phyloP scores from a whole-genome alignment of 35 echinoderm and acorn worm genomes.

The Patiria miniata region DNA sequence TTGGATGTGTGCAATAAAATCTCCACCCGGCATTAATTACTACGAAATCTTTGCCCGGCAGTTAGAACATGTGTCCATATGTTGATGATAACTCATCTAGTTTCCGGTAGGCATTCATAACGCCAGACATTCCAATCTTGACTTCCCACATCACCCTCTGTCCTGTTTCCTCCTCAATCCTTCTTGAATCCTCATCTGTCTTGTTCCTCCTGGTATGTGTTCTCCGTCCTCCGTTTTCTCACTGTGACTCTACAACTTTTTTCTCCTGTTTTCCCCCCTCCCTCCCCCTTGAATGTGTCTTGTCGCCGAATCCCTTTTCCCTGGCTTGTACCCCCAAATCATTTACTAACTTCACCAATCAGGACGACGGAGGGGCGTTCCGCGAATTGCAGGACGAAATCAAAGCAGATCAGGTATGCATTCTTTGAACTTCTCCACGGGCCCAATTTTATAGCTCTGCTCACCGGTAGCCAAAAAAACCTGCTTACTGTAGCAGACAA shows the following conservation, averaged over 20 bases:
- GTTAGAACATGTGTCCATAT: too few relatives aligned
- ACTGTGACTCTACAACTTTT: slow-evolving; percentile 24
- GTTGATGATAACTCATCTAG: too few relatives aligned
- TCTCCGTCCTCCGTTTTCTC: slow-evolving; percentile 5
- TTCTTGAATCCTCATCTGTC: background rate
- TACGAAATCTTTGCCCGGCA: too few relatives aligned
- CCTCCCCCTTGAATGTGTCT: background rate
- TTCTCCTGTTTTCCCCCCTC: slow-evolving; percentile 1
- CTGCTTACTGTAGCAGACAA: too few relatives aligned
- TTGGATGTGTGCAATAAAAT: too few relatives aligned
- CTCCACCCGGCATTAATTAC: too few relatives aligned
- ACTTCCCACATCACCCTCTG: background rate
- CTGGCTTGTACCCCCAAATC: background rate
- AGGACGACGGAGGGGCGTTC: slow-evolving; percentile 32
- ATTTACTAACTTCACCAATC: slow-evolving; percentile 26
- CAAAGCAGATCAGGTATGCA: slow-evolving; percentile 23
- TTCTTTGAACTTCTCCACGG: slow-evolving; percentile 42
- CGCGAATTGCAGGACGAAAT: slow-evolving; percentile 1
- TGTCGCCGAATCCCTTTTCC: background rate
- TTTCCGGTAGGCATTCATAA: background rate
- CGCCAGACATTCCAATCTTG: background rate
- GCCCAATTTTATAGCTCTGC: too few relatives aligned
- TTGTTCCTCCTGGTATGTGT: background rate
- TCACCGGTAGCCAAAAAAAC: too few relatives aligned
- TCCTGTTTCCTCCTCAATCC: background rate